Evolutionary conservation across 2,797 vertebrate genomes (phyloP).

Genomic region (Anableps anableps): DNA sequence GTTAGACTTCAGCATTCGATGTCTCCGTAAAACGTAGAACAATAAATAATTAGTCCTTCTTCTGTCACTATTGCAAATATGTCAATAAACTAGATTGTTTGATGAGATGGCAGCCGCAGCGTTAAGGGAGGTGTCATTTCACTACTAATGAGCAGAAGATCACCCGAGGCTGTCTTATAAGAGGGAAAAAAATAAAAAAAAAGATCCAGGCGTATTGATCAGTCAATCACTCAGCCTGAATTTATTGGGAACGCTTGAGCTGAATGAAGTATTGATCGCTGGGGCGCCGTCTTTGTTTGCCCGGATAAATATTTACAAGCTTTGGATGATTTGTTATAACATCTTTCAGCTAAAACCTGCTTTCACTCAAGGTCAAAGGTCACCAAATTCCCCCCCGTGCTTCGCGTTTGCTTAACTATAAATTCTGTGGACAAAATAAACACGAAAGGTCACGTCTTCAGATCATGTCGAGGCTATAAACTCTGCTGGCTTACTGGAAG

Average conservation of each 20-base stretch:
- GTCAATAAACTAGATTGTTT: conserved; percentile 49
- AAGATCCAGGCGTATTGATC: conserved; percentile 53
- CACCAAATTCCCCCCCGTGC: conserved; percentile 13
- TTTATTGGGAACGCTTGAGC: conserved; percentile 70
- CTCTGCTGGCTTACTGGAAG: conserved; percentile 36
- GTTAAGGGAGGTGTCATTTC: conserved; percentile 52
- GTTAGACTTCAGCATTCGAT: conserved; percentile 16
- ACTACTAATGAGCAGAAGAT: conserved; percentile 62
- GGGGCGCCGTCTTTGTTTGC: conserved; percentile 46
- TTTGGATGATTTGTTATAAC: conserved; percentile 51
- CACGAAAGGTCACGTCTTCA: not conserved
- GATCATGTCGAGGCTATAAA: conserved; percentile 28
- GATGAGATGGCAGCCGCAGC: conserved; percentile 28
- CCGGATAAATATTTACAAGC: conserved; percentile 69
- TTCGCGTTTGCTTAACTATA: not conserved
- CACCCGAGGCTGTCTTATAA: conserved; percentile 34
- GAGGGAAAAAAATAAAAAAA: conserved; percentile 11
- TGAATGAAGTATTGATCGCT: conserved; percentile 70
- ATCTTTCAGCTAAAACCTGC: conserved; percentile 35
- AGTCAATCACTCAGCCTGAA: conserved; percentile 45
- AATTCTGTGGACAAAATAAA: conserved; percentile 18
- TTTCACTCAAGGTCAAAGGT: conserved; percentile 12
- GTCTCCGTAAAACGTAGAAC: conserved; percentile 35
- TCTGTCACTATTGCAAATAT: conserved; percentile 12
- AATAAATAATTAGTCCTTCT: conserved; percentile 41